Conservation (phyloP, 2,113 vertebrate genomes). For the Pitta sordida region DNA sequence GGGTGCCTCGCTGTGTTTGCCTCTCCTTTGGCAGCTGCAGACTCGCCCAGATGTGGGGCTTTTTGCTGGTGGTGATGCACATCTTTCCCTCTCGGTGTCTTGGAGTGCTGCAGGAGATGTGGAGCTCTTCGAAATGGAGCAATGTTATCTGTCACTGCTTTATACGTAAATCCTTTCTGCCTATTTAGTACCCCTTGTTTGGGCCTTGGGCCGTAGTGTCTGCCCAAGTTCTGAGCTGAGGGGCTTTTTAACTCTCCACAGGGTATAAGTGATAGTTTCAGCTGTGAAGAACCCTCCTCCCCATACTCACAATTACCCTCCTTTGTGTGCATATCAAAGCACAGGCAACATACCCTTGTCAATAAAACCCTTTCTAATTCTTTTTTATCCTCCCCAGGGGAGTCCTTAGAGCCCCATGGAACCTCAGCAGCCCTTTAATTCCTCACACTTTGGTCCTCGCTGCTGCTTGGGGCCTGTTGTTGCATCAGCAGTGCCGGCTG, state of each 20-base stretch:
- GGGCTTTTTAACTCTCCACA: background rate
- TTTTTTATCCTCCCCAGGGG: slow-evolving; percentile 7
- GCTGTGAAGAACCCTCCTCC: background rate
- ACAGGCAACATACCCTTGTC: background rate
- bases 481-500: background rate
- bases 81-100: background rate
- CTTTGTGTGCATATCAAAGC: background rate
- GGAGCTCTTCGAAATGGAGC: background rate
- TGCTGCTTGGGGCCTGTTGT: background rate
- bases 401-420: background rate
- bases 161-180: background rate
- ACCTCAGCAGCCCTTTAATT: slow-evolving; percentile 20
- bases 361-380: slow-evolving; percentile 37
- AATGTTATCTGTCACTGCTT: background rate
- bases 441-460: background rate
- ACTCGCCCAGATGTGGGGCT: background rate
- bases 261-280: background rate
- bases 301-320: background rate
- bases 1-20: background rate
- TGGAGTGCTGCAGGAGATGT: background rate
- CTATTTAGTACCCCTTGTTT: background rate
- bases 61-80: background rate
- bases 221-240: background rate
- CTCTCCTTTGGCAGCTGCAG: background rate
- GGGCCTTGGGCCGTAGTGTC: background rate